Evolutionary conservation across 2,888 invertebrate species (phyloP), one percentile per base, ranked within the genome.

Genomic region (Arge pagana): DNA sequence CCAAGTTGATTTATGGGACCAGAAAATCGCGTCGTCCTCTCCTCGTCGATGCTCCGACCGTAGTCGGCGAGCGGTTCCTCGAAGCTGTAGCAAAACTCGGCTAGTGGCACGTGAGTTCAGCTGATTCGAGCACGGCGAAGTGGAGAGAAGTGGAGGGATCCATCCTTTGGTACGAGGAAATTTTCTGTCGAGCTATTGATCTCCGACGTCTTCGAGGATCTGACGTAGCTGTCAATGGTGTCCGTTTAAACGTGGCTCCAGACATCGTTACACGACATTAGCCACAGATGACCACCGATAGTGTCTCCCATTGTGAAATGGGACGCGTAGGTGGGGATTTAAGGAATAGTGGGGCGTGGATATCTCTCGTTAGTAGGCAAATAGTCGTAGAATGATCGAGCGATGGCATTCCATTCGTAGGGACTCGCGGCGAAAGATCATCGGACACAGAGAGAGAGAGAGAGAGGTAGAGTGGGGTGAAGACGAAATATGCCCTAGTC

Each of bases 191-290:
- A n/a, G n/a, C n/a, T n/a, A n/a, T n/a, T n/a, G n/a, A n/a, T n/a
- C n/a, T n/a, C n/a, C n/a, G n/a, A n/a, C n/a, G n/a, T n/a, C n/a
- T n/a, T n/a, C n/a, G n/a, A n/a, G n/a, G n/a, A n/a, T n/a, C n/a
- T n/a, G 30, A 56, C 31, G 62, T 57, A 58, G 58, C 59, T 62
- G 66, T 67, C 67, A 59, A 64, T 66, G 60, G 63, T 10, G 65
- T 62, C 59, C 60, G 57, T 58, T 18, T 54, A 59, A 66, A 64
- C 30, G 41, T 33, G 31, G 28, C 41, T 26, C 49, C 48, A 58
- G 60, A 65, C 64, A 66, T 65, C 19, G 63, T 68, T 70, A 71
- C 71, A 71, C 65, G 71, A 68, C 67, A 71, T 71, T 71, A 71
- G 70, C 64, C 63, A 15, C 65, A 68, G 68, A 70, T 70, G 70